These are phyloP conservation scores for Oenanthe melanoleuca DNA, from an alignment of 2,113 vertebrate species.

Conservation along the genomic window DNA sequence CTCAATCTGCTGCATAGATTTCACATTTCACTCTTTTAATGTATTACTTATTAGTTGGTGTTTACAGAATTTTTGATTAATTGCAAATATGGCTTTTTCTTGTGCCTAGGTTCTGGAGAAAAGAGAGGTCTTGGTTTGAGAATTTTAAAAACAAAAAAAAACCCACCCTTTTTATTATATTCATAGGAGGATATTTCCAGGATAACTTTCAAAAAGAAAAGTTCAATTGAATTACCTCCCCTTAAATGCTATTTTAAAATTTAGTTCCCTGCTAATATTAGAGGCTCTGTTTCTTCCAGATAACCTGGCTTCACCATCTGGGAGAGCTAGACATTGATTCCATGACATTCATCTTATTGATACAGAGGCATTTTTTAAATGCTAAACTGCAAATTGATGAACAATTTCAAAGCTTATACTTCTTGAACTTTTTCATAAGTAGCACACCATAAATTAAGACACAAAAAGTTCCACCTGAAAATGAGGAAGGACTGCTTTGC, in stretches of 20 bases:
- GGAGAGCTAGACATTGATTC: too few species aligned
- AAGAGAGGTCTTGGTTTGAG: not conserved
- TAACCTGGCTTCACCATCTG: not conserved
- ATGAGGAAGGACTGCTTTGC: too few species aligned
- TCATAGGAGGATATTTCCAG: not conserved
- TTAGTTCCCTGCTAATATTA: not conserved
- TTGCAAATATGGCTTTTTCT: not conserved
- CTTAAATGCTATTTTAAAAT: not conserved
- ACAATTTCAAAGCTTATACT: too few species aligned
- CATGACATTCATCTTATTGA: too few species aligned
- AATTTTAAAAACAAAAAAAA: not conserved
- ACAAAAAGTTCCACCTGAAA: too few species aligned
- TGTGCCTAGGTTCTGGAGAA: not conserved
- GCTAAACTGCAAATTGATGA: too few species aligned
- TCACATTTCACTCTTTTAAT: not conserved
- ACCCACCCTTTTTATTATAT: not conserved
- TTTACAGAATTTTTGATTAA: not conserved
- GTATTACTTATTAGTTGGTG: not conserved
- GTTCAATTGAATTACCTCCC: not conserved
- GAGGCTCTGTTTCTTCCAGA: not conserved
- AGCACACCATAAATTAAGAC: too few species aligned
- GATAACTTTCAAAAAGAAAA: not conserved
- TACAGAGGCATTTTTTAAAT: too few species aligned
- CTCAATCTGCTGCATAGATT: not conserved
- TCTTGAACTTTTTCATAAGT: too few species aligned